Evolutionary conservation across 2,797 vertebrate species (phyloP).

Genomic region (Schizothorax lantsangensis): DNA sequence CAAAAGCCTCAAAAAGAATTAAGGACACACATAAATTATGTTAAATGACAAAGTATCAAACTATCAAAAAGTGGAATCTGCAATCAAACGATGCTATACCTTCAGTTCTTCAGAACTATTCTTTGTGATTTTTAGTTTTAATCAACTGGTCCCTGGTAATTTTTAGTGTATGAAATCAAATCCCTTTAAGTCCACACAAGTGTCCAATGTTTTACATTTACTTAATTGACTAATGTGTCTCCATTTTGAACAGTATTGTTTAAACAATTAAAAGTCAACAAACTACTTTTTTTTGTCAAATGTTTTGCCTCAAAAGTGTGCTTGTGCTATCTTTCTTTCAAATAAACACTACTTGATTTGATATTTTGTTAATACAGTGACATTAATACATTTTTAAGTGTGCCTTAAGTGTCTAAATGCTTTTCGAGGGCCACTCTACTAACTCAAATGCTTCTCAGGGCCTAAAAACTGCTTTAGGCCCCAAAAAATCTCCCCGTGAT

Average conservation of each 20-base stretch:
- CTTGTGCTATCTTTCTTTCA: not conserved
- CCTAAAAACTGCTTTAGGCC: not conserved
- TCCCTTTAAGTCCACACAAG: not conserved
- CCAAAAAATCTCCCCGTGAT: slow-evolving; percentile 17
- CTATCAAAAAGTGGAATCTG: not conserved
- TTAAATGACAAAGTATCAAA: not conserved
- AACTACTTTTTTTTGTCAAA: not conserved
- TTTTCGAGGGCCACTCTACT: not conserved
- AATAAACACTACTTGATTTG: not conserved
- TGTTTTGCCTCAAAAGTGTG: not conserved
- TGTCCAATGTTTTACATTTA: not conserved
- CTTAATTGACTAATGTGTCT: not conserved
- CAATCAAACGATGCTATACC: not conserved
- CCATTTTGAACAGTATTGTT: not conserved
- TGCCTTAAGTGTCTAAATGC: not conserved
- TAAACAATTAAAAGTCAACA: not conserved
- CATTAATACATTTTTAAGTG: not conserved
- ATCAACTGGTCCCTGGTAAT: not conserved
- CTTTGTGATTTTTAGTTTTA: not conserved
- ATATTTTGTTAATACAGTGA: not conserved
- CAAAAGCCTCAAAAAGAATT: not conserved
- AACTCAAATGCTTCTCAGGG: not conserved
- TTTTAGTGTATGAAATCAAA: not conserved
- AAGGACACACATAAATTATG: not conserved
- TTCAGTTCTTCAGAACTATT: not conserved